Evolutionary conservation across 2,888 invertebrate genomes (phyloP).

Genomic region (Onchidella celtica): DNA sequence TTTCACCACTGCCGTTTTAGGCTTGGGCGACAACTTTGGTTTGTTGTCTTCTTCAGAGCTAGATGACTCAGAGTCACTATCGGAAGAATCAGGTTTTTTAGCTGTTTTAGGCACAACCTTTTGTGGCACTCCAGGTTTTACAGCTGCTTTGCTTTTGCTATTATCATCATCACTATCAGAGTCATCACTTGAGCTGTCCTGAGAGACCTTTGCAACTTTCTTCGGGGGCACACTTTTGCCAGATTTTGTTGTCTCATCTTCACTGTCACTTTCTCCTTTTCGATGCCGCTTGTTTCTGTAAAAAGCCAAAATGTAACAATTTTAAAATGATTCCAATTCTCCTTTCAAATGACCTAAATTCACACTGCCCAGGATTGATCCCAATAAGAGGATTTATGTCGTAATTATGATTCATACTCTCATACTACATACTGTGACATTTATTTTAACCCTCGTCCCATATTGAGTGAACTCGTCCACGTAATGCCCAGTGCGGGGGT

Average conservation of each 20-base stretch:
- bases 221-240: neutral
- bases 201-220: slow-evolving; percentile 16
- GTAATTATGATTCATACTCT: too few species aligned
- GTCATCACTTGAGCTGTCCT: slow-evolving; percentile 14
- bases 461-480: too few species aligned
- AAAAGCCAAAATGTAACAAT: neutral
- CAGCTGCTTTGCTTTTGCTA: slow-evolving; percentile 13
- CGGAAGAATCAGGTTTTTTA: slow-evolving; percentile 46
- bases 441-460: too few species aligned
- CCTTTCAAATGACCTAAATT: too few species aligned
- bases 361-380: too few species aligned
- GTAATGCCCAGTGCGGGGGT: too few species aligned
- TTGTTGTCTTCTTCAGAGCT: slow-evolving; percentile 50
- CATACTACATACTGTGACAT: too few species aligned
- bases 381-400: too few species aligned
- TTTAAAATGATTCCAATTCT: too few species aligned
- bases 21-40: slow-evolving; percentile 36
- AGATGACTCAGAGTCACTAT: slow-evolving; percentile 50
- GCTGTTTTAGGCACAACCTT: slow-evolving; percentile 21
- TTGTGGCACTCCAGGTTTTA: neutral
- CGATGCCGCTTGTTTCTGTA: neutral
- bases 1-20: slow-evolving; percentile 34
- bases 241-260: neutral
- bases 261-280: slow-evolving; percentile 27
- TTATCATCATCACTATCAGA: slow-evolving; percentile 45